These are phyloP conservation scores for Melieria crassipennis DNA, from an alignment of 2,888 invertebrate genomes.

Conservation along the genomic window DNA sequence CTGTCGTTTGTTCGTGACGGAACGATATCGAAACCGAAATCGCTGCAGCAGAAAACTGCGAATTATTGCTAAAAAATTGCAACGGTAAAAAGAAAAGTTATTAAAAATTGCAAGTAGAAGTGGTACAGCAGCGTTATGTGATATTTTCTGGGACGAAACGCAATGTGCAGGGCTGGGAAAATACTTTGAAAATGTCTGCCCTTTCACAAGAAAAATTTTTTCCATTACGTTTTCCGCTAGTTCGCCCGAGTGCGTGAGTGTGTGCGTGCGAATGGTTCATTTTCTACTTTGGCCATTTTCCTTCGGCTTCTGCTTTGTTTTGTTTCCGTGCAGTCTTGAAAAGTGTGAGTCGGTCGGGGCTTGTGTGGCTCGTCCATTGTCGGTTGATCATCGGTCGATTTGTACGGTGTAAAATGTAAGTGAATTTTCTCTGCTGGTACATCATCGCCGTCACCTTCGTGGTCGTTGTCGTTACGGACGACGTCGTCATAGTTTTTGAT, in stretches of 20 bases:
- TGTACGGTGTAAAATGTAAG: slow-evolving; percentile 6
- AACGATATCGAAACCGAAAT: slow-evolving; percentile 32
- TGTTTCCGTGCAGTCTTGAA: slow-evolving; percentile 31
- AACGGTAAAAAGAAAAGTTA: slow-evolving; percentile 28
- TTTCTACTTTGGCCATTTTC: slow-evolving; percentile 31
- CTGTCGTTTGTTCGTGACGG: slow-evolving; percentile 28
- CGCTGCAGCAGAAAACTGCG: slow-evolving; percentile 30
- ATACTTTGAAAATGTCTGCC: slow-evolving; percentile 23
- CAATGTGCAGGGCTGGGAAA: slow-evolving; percentile 6
- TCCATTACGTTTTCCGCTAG: slow-evolving; percentile 23
- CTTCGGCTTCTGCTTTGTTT: slow-evolving; percentile 26
- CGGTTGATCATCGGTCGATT: slow-evolving; percentile 27
- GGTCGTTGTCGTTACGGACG: slow-evolving; percentile 14
- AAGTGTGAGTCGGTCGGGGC: slow-evolving; percentile 27
- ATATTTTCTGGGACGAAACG: slow-evolving; percentile 17
- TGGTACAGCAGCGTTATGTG: slow-evolving; percentile 12
- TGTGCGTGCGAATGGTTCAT: slow-evolving; percentile 12
- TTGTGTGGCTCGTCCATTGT: slow-evolving; percentile 28
- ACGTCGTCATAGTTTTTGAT: no score
- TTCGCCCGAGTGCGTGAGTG: slow-evolving; percentile 21
- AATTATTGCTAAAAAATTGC: slow-evolving; percentile 27
- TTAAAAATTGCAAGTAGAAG: slow-evolving; percentile 23
- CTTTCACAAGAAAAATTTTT: slow-evolving; percentile 33
- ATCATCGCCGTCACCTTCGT: not conserved
- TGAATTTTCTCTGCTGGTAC: not conserved